Evolutionary conservation across 2,797 vertebrate species (phyloP), one percentile per base, ranked within the genome.

Genomic region (Loris lydekkerianus): DNA sequence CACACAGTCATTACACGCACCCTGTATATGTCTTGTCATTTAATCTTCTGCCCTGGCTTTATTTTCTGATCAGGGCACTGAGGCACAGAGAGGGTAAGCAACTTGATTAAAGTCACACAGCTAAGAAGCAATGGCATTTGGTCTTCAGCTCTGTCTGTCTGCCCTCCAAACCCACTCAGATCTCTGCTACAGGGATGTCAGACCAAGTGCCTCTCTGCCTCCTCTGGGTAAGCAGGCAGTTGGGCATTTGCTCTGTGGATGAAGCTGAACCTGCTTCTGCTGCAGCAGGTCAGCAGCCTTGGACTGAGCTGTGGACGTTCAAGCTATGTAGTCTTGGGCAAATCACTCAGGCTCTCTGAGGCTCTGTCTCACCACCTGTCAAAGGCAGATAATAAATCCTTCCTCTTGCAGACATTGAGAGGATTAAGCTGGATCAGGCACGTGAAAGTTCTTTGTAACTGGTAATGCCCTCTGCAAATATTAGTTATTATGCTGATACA

Each of bases 361-460:
- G 65, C 49, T 77, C 46, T 43, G 34, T 92, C 82, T 84, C 31
- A 17, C 75, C 94, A 96, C 91, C 72, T 97, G 97, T 96, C 93
- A 97, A 96, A 89, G 40, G 92, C 87, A 94, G 94, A 95, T 95
- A 97, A 95, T 89, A 95, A 65, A 96, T 84, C 65, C 63, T 65
- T 75, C 81, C 86, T 95, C 81, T 95, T 94, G 43, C 46, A 92
- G 89, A 27, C 93, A 76, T 23, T 72, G 96, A 96, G 95, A 96
- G 95, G 97, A 98, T 97, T 97, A 98, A 75, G 58, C 91, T 83
- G 96, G 96, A 96, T 97, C 96, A 97, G 84, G 69, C 86, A 27
- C 83, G 81, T 94, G 96, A 58, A 96, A 86, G 53, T 96, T 97
- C 96, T 97, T 94, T 97, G 89, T 96, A 94, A 85, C 84, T 70